Conservation (phyloP, 2,113 vertebrate genomes). For the Rhinogobius similis region DNA sequence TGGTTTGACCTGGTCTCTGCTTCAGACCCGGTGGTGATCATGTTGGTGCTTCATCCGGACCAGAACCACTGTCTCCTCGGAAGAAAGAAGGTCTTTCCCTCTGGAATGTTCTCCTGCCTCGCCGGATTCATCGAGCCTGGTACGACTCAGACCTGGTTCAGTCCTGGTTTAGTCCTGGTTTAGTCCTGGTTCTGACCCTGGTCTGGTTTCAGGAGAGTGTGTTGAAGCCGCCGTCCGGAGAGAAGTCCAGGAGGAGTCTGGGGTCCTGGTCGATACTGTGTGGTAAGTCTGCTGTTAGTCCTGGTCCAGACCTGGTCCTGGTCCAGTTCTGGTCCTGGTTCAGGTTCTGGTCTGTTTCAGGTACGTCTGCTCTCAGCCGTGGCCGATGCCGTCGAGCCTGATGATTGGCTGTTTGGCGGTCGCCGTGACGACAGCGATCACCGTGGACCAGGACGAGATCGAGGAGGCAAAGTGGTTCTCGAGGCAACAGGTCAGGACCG, state of each 20-base stretch:
- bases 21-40: slow-evolving; percentile 95
- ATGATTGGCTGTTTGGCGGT: slow-evolving; percentile 93
- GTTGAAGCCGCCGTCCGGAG: slow-evolving; percentile 91
- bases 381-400: slow-evolving; percentile 95
- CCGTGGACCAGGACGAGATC: slow-evolving; percentile 90
- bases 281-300: slow-evolving; percentile 90
- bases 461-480: slow-evolving; percentile 95
- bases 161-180: background rate
- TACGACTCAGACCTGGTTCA: slow-evolving; percentile 43
- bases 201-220: slow-evolving; percentile 80
- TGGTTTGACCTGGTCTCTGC: background rate
- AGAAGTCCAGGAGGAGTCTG: slow-evolving; percentile 92
- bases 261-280: slow-evolving; percentile 87
- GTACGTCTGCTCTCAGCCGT: slow-evolving; percentile 91
- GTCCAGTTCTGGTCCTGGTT: background rate
- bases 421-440: slow-evolving; percentile 89
- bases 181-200: background rate
- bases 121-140: slow-evolving; percentile 96
- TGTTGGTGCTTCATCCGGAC: slow-evolving; percentile 94
- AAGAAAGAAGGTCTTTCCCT: slow-evolving; percentile 88
- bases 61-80: slow-evolving; percentile 91
- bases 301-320: slow-evolving; percentile 66
- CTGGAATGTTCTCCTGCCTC: slow-evolving; percentile 90
- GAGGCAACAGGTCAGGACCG: slow-evolving; percentile 84
- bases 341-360: slow-evolving; percentile 17